A percentile compares a stretch with the other conserved stretches of the same genome.
phyloP scores from a whole-genome alignment of 2,888 invertebrate species.

The Himalopsyche anomala region DNA sequence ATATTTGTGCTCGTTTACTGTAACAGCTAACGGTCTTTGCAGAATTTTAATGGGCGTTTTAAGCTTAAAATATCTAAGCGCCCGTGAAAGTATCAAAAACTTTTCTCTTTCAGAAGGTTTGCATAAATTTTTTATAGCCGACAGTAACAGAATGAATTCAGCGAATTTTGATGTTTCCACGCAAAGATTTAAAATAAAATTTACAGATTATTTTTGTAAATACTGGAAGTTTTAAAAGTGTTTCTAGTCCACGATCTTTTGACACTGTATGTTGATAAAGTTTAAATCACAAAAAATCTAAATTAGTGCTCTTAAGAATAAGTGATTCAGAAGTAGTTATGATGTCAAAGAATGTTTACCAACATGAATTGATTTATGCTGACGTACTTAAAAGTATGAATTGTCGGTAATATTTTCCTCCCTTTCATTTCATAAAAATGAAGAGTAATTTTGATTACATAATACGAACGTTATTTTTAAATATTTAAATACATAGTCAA shows the following conservation, averaged over 20 bases:
- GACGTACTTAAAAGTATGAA: too few relatives aligned
- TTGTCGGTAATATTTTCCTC: too few relatives aligned
- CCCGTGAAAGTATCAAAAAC: slow-evolving; percentile 57
- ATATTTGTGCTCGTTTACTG: slow-evolving; percentile 63
- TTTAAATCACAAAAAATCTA: too few relatives aligned
- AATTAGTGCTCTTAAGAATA: too few relatives aligned
- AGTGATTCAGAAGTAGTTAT: too few relatives aligned
- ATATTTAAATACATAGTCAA: too few relatives aligned
- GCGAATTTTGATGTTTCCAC: slow-evolving; percentile 29
- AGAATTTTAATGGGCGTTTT: slow-evolving; percentile 62
- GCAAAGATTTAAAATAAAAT: slow-evolving; percentile 24
- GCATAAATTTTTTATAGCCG: slow-evolving; percentile 40
- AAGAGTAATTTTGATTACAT: too few relatives aligned
- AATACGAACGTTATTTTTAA: too few relatives aligned
- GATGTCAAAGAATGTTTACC: too few relatives aligned
- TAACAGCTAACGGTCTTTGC: slow-evolving; percentile 56
- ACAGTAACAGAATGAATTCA: slow-evolving; percentile 38
- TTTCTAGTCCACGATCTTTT: not conserved
- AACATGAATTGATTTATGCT: too few relatives aligned
- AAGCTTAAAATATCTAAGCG: slow-evolving; percentile 57
- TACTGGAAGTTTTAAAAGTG: not conserved
- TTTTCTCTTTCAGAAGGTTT: slow-evolving; percentile 52
- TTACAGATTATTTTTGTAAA: not conserved
- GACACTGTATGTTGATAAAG: too few relatives aligned
- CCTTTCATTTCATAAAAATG: too few relatives aligned